Conservation (phyloP, 2,888 invertebrate species). For the Coenonympha glycerion region DNA sequence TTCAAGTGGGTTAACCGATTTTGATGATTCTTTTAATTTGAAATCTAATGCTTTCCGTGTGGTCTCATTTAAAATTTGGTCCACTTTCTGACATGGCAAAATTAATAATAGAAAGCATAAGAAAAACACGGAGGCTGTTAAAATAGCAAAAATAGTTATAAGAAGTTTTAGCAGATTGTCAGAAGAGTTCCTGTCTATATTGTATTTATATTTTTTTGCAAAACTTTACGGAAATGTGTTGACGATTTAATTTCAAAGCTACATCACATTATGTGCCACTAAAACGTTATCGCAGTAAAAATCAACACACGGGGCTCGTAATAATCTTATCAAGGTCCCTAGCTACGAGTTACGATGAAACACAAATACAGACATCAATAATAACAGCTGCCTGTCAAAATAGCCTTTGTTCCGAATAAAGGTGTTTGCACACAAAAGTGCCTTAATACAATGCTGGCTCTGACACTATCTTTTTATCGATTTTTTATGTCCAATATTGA, state of each 20-base stretch:
- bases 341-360: constrained; percentile 17
- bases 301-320: constrained; percentile 31
- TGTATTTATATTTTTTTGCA: neutral
- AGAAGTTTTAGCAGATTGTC: too few relatives aligned
- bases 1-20: too few relatives aligned
- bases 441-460: constrained; percentile 34
- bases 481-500: constrained; percentile 50
- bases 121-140: too few relatives aligned
- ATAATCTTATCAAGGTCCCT: constrained; percentile 32
- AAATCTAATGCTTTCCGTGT: too few relatives aligned
- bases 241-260: constrained; percentile 6
- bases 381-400: constrained; percentile 65
- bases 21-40: too few relatives aligned
- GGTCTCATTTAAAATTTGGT: too few relatives aligned
- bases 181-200: too few relatives aligned
- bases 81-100: too few relatives aligned
- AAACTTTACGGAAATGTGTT: constrained; percentile 7
- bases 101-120: too few relatives aligned
- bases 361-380: constrained; percentile 47
- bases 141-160: too few relatives aligned
- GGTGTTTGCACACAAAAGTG: constrained; percentile 65
- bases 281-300: constrained; percentile 27
- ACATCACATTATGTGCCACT: constrained; percentile 4
- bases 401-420: constrained; percentile 63
- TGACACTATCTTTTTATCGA: constrained; percentile 61